A percentile compares a stretch with the other conserved stretches of the same genome.
Evolutionary conservation across 2,113 vertebrate species (phyloP).

Genomic region (Barbus barbus): DNA sequence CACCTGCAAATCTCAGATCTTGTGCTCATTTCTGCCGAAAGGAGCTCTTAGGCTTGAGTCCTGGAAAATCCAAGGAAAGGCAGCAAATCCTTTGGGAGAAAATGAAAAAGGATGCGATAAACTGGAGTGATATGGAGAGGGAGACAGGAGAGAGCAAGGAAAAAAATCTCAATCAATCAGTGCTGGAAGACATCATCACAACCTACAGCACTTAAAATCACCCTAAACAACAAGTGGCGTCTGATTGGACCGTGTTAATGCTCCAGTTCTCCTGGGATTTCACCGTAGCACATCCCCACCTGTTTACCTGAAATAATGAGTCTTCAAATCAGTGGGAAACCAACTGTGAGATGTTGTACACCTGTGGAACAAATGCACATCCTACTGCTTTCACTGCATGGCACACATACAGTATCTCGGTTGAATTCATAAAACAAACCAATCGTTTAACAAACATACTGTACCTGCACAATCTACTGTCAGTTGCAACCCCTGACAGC

Average conservation of each 20-base stretch:
- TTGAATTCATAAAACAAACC: not conserved
- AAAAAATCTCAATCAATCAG: conserved; percentile 32
- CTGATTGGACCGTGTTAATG: conserved; percentile 24
- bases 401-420: not conserved
- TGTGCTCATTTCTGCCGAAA: not conserved
- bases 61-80: not conserved
- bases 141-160: not conserved
- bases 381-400: not conserved
- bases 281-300: conserved; percentile 20
- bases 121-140: conserved; percentile 28
- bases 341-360: conserved; percentile 14
- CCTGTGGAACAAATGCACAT: conserved; percentile 14
- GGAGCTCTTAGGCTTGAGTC: not conserved
- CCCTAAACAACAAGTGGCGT: conserved; percentile 33
- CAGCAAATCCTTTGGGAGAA: conserved; percentile 28
- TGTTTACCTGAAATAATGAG: conserved; percentile 40
- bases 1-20: conserved; percentile 3
- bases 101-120: conserved; percentile 35
- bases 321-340: conserved; percentile 28
- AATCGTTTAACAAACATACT: not conserved
- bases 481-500: not conserved
- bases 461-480: not conserved
- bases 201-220: conserved; percentile 44
- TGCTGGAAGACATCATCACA: conserved; percentile 22
- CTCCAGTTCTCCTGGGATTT: not conserved